Conservation (phyloP, 2,888 invertebrate species). For the Tricholauxania praeusta region DNA sequence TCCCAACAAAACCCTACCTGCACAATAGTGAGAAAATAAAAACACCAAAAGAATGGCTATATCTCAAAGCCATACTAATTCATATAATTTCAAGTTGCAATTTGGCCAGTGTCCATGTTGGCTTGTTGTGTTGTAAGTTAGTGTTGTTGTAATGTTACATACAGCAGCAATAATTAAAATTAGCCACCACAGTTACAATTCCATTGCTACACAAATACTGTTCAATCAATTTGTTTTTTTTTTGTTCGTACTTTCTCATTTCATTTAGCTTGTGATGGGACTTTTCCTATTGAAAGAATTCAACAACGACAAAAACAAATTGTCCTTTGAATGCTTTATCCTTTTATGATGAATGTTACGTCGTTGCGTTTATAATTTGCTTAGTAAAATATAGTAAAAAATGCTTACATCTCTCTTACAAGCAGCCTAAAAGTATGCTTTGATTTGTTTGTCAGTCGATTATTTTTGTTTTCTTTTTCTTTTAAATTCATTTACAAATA, state of each 20-base stretch:
- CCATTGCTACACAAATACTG: not conserved
- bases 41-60: not conserved
- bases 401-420: not conserved
- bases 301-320: too few relatives aligned
- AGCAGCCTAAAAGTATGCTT: constrained; percentile 6
- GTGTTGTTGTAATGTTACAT: not conserved
- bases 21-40: not conserved
- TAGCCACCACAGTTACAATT: not conserved
- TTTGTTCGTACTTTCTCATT: not conserved
- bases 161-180: constrained; percentile 29
- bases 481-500: too few relatives aligned
- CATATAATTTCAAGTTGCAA: constrained; percentile 45
- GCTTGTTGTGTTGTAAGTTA: constrained; percentile 20
- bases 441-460: not conserved
- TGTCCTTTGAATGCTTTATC: too few relatives aligned
- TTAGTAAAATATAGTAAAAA: not conserved
- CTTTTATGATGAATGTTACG: too few relatives aligned
- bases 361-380: too few relatives aligned
- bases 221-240: not conserved
- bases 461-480: too few relatives aligned
- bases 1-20: too few relatives aligned
- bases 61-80: constrained; percentile 38
- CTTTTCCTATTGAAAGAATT: too few relatives aligned
- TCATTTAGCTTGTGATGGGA: not conserved
- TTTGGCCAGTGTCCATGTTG: constrained; percentile 29